A percentile compares a stretch with the other conserved stretches of the same genome.
These are phyloP conservation scores for Meandrusa payeni DNA, from an alignment of 2,888 invertebrate genomes.

Conservation along the genomic window DNA sequence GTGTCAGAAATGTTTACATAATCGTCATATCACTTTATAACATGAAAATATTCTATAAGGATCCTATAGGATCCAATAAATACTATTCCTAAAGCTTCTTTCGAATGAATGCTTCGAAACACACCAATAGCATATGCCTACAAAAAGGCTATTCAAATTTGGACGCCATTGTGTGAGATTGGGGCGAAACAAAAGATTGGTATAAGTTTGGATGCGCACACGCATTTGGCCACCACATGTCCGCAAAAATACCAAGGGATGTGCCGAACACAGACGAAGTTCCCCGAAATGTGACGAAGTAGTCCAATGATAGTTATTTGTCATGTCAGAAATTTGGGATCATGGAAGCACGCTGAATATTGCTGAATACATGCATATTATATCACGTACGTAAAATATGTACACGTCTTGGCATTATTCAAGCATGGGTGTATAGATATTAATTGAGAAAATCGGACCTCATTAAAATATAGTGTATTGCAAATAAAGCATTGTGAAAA, in stretches of 20 bases:
- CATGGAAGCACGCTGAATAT: not conserved
- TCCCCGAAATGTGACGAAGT: conserved; percentile 37
- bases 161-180: conserved; percentile 41
- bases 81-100: no score
- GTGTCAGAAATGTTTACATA: no score
- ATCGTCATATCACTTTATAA: conserved; percentile 26
- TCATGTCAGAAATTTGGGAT: conserved; percentile 12
- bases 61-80: no score
- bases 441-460: no score
- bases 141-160: conserved; percentile 46
- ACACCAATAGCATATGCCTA: conserved; percentile 39
- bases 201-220: conserved; percentile 38
- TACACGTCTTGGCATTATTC: no score
- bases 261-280: conserved; percentile 42
- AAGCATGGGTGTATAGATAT: no score
- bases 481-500: no score
- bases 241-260: conserved; percentile 49
- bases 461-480: no score
- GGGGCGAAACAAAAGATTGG: conserved; percentile 36
- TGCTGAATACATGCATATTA: not conserved
- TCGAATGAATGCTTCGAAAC: no score
- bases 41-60: no score
- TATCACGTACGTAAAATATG: not conserved
- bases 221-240: conserved; percentile 68
- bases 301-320: conserved; percentile 33